phyloP scores from a whole-genome alignment of 1,140 invertebrate species.

The Apis mellifera region DNA sequence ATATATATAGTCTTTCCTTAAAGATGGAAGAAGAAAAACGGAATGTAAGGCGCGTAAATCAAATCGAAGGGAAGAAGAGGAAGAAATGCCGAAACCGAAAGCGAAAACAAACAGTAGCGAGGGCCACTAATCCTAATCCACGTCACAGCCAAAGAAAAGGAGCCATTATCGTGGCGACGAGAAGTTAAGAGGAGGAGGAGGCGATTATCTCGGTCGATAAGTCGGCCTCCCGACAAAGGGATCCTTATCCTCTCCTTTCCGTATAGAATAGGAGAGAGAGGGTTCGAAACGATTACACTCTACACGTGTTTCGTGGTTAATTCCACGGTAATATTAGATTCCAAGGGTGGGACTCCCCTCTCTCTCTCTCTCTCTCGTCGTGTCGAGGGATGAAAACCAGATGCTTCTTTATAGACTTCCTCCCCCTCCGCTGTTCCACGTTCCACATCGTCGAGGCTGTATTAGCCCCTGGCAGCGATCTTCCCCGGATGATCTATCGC shows the following conservation, averaged over 20 bases:
- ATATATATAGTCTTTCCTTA: too few relatives aligned
- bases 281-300: conserved; percentile 34
- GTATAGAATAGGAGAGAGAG: neutral
- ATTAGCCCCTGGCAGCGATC: conserved; percentile 2
- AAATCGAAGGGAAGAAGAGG: neutral
- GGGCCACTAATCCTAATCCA: neutral
- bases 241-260: neutral
- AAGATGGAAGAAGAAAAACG: too few relatives aligned
- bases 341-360: neutral
- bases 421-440: neutral
- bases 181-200: neutral
- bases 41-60: too few relatives aligned
- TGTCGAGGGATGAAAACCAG: conserved; percentile 21
- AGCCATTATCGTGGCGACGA: neutral
- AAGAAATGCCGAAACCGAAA: too few relatives aligned
- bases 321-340: conserved; percentile 68
- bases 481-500: conserved; percentile 55
- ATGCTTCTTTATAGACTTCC: conserved; percentile 9
- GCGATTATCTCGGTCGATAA: conserved; percentile 26
- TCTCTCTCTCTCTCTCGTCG: neutral
- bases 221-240: neutral
- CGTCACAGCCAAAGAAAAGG: neutral
- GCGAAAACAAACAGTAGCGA: neutral
- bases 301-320: conserved; percentile 68
- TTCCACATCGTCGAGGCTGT: neutral